Base-by-base conservation (phyloP, 2,113 vertebrate species). In the Petrocephalus zakoni region DNA sequence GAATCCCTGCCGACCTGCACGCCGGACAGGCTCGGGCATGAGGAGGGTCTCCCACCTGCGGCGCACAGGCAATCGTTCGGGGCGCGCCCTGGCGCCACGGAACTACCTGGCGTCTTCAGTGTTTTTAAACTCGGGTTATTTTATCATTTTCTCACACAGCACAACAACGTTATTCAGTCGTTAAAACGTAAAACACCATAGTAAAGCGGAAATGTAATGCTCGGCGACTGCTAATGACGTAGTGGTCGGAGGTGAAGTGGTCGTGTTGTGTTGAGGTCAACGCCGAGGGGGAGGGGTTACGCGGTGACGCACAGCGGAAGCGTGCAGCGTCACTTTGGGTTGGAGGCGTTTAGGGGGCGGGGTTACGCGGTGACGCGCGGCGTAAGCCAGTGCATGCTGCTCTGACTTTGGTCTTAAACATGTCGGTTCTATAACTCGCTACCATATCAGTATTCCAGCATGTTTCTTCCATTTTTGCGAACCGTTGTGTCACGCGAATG, bases 401-500 rank as follows among this genome's bases (percentile, higher is more conserved):
- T n/a, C 34, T 86, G 46, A 83, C 21, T 22, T 83, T 83, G 19
- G 25, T 21, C 13, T 21, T 53, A 61, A 86, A 46, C 85, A 58
- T 86, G 25, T 34, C 0, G 0, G 34, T 87, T 7, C 37, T 68
- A 34, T 37, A 34, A 7, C 15, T 51, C 29, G 15, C 25, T 8
- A 55, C 17, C 19, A 21, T 53, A 22, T 1, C 21, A 21, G 58
- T 5, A 42, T n/a, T 0, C 2, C 19, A 86, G 87, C 0, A 95
- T 95, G 95, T 89, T 95, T 0, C 91, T 94, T 0, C 89, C 91
- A 5, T 90, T 90, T 5, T 49, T 94, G n/a, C 92, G 94, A 82
- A 90, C 93, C 4, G 81, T 91, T 0, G 25, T 93, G 15, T 85
- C 92, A 25, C 92, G 91, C 90, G 90, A 94, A 2, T 95, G 91